These are phyloP conservation scores for Rhinatrema bivittatum DNA, from an alignment of 2,797 vertebrate species.

Conservation along the genomic window DNA sequence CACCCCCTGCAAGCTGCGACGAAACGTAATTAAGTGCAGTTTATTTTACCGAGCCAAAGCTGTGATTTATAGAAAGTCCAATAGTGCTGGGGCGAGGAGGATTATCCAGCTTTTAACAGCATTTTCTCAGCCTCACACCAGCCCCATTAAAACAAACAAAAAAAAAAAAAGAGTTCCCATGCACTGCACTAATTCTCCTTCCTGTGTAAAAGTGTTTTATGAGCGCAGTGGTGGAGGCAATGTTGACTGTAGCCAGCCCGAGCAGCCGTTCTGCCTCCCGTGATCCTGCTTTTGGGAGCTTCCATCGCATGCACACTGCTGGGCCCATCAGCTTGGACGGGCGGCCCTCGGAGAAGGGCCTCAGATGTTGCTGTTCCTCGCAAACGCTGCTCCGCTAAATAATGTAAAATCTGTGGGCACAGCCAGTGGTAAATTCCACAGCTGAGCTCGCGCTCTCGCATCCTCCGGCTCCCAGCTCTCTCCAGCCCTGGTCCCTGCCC, in stretches of 20 bases:
- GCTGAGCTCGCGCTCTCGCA: too few relatives aligned
- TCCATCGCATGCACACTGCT: slow-evolving; percentile 45
- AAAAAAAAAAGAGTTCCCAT: slow-evolving; percentile 47
- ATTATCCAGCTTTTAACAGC: slow-evolving; percentile 44
- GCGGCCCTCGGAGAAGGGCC: slow-evolving; percentile 33
- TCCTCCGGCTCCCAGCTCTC: too few relatives aligned
- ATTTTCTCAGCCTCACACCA: slow-evolving; percentile 53
- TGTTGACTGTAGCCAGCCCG: slow-evolving; percentile 33
- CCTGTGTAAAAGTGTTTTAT: slow-evolving; percentile 51
- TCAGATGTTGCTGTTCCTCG: slow-evolving; percentile 37
- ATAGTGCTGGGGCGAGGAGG: slow-evolving; percentile 36
- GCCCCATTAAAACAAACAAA: too few relatives aligned
- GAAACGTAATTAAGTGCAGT: slow-evolving; percentile 7
- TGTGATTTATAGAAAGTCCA: slow-evolving; percentile 24
- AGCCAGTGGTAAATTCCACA: too few relatives aligned
- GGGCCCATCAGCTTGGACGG: slow-evolving; percentile 48
- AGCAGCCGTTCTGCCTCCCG: slow-evolving; percentile 26
- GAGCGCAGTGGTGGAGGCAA: slow-evolving; percentile 33
- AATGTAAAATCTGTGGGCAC: slow-evolving; percentile 4
- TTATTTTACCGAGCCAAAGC: slow-evolving; percentile 25
- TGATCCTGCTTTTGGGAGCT: slow-evolving; percentile 35
- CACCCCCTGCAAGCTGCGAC: neutral
- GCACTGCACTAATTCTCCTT: slow-evolving; percentile 42
- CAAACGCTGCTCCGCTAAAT: slow-evolving; percentile 47
- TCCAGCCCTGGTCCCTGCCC: too few relatives aligned